These are phyloP conservation scores for Leptinotarsa lineolata DNA, from an alignment of 1,140 invertebrate genomes.

Conservation along the genomic window DNA sequence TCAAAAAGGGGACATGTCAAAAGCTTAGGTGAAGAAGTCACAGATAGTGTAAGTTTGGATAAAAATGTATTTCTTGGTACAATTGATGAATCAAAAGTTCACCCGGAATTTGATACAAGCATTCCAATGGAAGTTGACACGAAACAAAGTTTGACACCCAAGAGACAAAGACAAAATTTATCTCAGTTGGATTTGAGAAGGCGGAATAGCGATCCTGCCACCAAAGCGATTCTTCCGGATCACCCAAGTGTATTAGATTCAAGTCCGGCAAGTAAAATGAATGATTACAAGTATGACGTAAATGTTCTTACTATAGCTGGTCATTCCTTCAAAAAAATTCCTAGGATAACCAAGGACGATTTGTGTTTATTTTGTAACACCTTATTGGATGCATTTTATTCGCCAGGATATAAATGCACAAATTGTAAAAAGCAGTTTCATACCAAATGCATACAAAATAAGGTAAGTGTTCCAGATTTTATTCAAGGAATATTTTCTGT, in stretches of 20 bases:
- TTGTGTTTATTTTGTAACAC: slow-evolving; percentile 53
- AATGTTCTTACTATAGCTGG: slow-evolving; percentile 69
- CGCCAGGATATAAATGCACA: slow-evolving; percentile 81
- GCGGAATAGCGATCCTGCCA: slow-evolving; percentile 75
- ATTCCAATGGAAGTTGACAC: background rate
- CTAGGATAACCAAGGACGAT: slow-evolving; percentile 76
- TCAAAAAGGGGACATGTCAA: slow-evolving; percentile 50
- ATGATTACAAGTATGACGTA: slow-evolving; percentile 61
- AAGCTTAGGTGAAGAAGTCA: slow-evolving; percentile 56
- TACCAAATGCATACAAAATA: slow-evolving; percentile 85
- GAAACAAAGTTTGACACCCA: slow-evolving; percentile 54
- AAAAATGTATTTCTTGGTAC: slow-evolving; percentile 52
- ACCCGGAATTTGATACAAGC: slow-evolving; percentile 30
- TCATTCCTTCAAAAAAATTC: slow-evolving; percentile 74
- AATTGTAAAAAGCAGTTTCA: slow-evolving; percentile 85
- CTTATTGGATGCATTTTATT: slow-evolving; percentile 77
- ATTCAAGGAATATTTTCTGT: background rate
- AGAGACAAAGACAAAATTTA: slow-evolving; percentile 59
- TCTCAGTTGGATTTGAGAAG: slow-evolving; percentile 63
- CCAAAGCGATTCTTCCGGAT: slow-evolving; percentile 54
- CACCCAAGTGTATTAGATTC: slow-evolving; percentile 52
- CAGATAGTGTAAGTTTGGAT: slow-evolving; percentile 45
- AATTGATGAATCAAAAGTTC: slow-evolving; percentile 48
- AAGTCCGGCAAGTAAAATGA: slow-evolving; percentile 54
- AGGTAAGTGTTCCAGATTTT: slow-evolving; percentile 51